phyloP scores from a whole-genome alignment of 2,113 vertebrate species.

The Hemibagrus wyckioides region DNA sequence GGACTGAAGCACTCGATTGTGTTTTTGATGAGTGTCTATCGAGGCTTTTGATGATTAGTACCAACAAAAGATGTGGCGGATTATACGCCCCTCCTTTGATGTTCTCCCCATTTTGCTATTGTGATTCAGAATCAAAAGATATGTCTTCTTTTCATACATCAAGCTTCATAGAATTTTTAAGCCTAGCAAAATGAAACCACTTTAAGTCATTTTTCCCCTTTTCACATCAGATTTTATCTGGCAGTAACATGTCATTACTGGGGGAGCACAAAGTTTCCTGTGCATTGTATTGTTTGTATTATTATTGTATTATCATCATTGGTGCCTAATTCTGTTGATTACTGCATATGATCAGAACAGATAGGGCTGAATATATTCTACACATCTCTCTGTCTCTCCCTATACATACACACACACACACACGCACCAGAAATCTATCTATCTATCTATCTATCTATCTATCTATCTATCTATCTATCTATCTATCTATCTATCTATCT shows the following conservation, averaged over 20 bases:
- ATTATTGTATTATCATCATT: slow-evolving; percentile 1
- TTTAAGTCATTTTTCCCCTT: slow-evolving; percentile 13
- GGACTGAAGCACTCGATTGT: slow-evolving; percentile 68
- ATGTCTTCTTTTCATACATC: slow-evolving; percentile 39
- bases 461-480: too few species aligned
- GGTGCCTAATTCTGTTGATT: not conserved
- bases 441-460: too few species aligned
- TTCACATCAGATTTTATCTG: slow-evolving; percentile 31
- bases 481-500: too few species aligned
- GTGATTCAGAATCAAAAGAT: slow-evolving; percentile 42
- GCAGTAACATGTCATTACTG: slow-evolving; percentile 1
- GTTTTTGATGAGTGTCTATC: slow-evolving; percentile 60
- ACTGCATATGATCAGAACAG: not conserved
- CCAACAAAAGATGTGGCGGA: slow-evolving; percentile 64
- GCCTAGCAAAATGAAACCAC: slow-evolving; percentile 40
- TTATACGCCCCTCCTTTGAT: slow-evolving; percentile 54
- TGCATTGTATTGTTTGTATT: not conserved
- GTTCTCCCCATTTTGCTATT: slow-evolving; percentile 41
- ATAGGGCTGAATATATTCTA: not conserved
- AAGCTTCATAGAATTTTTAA: slow-evolving; percentile 23
- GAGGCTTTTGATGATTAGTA: slow-evolving; percentile 54
- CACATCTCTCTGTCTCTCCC: not conserved
- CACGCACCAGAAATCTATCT: too few species aligned
- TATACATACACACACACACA: too few species aligned
- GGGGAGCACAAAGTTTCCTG: slow-evolving; percentile 9